phyloP scores from a whole-genome alignment of 2,113 vertebrate genomes.

The Probosciger aterrimus region DNA sequence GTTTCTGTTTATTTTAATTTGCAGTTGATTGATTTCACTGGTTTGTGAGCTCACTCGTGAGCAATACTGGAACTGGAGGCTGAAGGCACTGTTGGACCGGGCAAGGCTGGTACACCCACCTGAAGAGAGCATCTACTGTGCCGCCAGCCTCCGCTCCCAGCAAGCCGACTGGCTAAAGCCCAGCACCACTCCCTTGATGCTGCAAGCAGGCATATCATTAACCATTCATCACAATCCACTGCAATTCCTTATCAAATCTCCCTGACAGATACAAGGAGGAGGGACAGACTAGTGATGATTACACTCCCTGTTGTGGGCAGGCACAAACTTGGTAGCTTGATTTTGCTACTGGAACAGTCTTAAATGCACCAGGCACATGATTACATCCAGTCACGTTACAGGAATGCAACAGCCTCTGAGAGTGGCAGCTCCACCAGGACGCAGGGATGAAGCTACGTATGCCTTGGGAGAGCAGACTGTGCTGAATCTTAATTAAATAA shows the following conservation, averaged over 20 bases:
- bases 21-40: background rate
- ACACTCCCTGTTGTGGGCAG: background rate
- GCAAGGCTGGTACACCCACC: background rate
- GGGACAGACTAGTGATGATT: background rate
- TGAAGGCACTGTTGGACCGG: background rate
- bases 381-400: background rate
- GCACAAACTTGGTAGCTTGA: background rate
- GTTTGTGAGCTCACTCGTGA: background rate
- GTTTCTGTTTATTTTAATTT: conserved; percentile 12
- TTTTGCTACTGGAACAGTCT: background rate
- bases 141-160: background rate
- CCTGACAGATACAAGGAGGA: background rate
- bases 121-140: background rate
- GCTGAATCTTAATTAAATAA: background rate
- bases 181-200: background rate
- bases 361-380: background rate
- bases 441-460: background rate
- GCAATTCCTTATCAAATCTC: background rate
- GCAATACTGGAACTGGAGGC: background rate
- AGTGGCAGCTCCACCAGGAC: background rate
- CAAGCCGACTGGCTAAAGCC: background rate
- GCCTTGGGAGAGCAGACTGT: background rate
- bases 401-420: background rate
- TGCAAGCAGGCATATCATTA: background rate
- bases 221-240: background rate